phyloP scores from a whole-genome alignment of 1,140 invertebrate genomes.

The Pseudomyrmex dendroicus region DNA sequence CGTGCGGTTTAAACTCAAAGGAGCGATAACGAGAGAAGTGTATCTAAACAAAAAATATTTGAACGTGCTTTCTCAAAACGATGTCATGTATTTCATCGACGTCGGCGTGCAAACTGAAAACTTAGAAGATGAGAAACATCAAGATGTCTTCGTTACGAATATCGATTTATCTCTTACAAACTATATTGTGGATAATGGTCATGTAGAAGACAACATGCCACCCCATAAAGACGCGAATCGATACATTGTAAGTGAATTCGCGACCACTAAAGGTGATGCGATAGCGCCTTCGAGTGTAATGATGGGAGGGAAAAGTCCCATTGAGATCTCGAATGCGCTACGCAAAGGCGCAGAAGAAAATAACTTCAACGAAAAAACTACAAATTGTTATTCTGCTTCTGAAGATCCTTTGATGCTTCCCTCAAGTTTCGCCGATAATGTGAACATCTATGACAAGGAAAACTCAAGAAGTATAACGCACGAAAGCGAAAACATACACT shows the following conservation, averaged over 20 bases:
- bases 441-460: neutral
- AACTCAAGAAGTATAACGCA: neutral
- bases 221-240: conserved; percentile 49
- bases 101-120: neutral
- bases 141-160: conserved; percentile 17
- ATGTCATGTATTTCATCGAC: neutral
- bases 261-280: conserved; percentile 24
- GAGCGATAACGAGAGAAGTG: conserved; percentile 57
- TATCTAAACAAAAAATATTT: conserved; percentile 69
- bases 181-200: conserved; percentile 36
- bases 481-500: neutral
- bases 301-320: conserved; percentile 5
- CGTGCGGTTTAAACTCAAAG: conserved; percentile 67
- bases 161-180: conserved; percentile 57
- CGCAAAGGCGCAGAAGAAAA: neutral
- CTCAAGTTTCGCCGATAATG: neutral
- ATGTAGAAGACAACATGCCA: conserved; percentile 1
- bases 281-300: neutral
- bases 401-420: neutral
- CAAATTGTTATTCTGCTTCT: neutral
- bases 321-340: conserved; percentile 25
- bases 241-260: conserved; percentile 53
- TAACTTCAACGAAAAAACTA: neutral
- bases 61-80: neutral
- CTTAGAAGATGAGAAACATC: neutral